Conservation (phyloP, 1,140 invertebrate species). For the Nephila pilipes region DNA sequence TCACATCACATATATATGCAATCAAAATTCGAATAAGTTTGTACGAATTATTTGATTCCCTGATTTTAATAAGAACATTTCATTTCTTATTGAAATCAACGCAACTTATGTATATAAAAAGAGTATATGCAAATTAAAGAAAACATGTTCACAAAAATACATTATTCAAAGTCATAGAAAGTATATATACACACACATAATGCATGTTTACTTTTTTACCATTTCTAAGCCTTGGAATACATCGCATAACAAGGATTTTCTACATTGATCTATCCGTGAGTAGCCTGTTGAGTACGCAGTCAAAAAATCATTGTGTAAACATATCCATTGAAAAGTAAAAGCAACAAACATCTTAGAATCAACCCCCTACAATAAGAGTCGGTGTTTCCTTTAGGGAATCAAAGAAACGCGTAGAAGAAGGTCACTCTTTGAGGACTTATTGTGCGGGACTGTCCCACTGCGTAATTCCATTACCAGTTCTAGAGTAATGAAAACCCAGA, state of each 20-base stretch:
- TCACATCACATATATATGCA: too few species aligned
- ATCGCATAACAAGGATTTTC: background rate
- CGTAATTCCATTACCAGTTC: conserved; percentile 39
- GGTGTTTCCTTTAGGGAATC: conserved; percentile 22
- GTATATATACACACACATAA: too few species aligned
- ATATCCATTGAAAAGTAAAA: background rate
- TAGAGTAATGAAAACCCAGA: background rate
- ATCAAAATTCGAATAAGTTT: too few species aligned
- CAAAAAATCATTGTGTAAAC: conserved; percentile 25
- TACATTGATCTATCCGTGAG: background rate
- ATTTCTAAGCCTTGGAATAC: background rate
- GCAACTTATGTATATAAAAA: too few species aligned
- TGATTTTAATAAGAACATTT: too few species aligned
- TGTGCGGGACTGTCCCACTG: conserved; percentile 34
- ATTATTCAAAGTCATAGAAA: too few species aligned
- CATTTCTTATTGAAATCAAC: too few species aligned
- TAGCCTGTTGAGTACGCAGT: background rate
- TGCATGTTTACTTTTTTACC: background rate
- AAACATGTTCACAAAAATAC: background rate
- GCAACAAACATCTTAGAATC: conserved; percentile 15
- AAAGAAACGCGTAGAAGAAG: conserved; percentile 30
- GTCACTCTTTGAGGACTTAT: background rate
- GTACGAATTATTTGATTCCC: too few species aligned
- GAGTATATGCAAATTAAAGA: too few species aligned
- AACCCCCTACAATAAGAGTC: background rate